These are phyloP conservation scores for pig (Sus scrofa) DNA, from an alignment of 2,113 vertebrate genomes.

Conservation along the genomic window DNA sequence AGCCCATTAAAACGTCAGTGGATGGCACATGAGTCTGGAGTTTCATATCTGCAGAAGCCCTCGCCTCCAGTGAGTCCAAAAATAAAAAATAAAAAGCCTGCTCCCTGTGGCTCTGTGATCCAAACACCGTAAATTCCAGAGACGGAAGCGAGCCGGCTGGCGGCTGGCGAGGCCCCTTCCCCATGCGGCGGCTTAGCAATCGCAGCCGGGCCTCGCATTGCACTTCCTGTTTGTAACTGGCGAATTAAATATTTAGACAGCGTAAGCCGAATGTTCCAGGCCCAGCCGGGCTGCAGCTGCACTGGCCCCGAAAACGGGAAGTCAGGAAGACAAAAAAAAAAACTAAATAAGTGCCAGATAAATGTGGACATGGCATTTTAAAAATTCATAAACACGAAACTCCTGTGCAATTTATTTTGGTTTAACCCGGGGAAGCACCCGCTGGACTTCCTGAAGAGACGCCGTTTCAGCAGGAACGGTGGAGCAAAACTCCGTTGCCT, in stretches of 20 bases:
- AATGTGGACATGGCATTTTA: background rate
- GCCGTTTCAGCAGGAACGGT: background rate
- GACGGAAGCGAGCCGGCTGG: background rate
- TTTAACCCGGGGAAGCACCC: background rate
- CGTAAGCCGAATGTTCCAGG: background rate
- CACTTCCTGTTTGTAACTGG: constrained; percentile 30
- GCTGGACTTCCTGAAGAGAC: background rate
- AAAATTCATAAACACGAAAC: constrained; percentile 43
- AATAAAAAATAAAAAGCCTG: background rate
- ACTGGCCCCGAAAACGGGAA: background rate
- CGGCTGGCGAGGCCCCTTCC: background rate
- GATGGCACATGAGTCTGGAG: too few species aligned
- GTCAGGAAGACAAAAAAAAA: background rate
- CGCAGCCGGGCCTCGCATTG: background rate
- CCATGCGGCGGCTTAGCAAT: background rate
- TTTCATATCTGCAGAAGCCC: background rate
- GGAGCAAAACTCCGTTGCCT: background rate
- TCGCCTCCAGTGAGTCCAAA: background rate
- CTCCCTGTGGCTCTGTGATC: background rate
- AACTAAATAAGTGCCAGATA: background rate
- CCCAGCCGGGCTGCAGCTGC: background rate
- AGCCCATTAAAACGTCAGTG: background rate
- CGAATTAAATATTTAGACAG: constrained; percentile 51
- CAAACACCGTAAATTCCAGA: constrained; percentile 30
- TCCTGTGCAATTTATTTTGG: background rate